Percentiles rank a stretch among this genome's conserved stretches.
Evolutionary conservation across 2,888 invertebrate genomes (phyloP).

Genomic region (Epicampocera succincta): DNA sequence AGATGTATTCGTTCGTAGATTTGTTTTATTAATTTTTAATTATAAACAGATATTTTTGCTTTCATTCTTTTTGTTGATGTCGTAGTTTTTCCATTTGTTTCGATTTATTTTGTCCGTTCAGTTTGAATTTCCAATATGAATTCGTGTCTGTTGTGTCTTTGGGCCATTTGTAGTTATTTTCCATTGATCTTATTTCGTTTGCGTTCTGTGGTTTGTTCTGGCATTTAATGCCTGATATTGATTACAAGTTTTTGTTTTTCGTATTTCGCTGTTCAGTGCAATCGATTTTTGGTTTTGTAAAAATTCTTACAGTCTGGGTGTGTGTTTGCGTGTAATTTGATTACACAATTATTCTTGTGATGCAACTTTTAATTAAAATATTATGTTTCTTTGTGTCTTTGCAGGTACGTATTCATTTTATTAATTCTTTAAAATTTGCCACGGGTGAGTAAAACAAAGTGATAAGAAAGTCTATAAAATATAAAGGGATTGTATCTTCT

Average conservation of each 20-base stretch:
- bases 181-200: conserved; percentile 61
- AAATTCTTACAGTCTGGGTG: background rate
- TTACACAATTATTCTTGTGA: conserved; percentile 51
- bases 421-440: background rate
- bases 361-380: conserved; percentile 64
- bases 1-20: conserved; percentile 30
- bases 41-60: conserved; percentile 52
- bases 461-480: background rate
- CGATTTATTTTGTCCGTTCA: conserved; percentile 49
- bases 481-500: too few species aligned
- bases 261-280: conserved; percentile 1
- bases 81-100: conserved; percentile 45
- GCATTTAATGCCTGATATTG: conserved; percentile 58
- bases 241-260: conserved; percentile 42
- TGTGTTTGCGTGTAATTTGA: conserved; percentile 25
- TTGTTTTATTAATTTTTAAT: conserved; percentile 52
- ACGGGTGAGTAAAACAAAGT: conserved; percentile 17
- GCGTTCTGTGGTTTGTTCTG: conserved; percentile 39
- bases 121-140: conserved; percentile 17
- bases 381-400: conserved; percentile 53
- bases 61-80: conserved; percentile 44
- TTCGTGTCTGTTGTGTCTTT: conserved; percentile 47
- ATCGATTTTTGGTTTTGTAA: conserved; percentile 21
- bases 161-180: conserved; percentile 63
- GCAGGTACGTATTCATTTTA: conserved; percentile 62